phyloP scores from a whole-genome alignment of 1,140 invertebrate species.

The silkworm (Bombyx mori) region ASM3026992v2 NC_085117.1:6726501-6727000 shows the following conservation, averaged over 20 bases:
- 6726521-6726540: neutral
- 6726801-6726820: slow-evolving; percentile 9
- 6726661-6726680: neutral
- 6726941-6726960: slow-evolving; percentile 13
- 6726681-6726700: slow-evolving; percentile 13
- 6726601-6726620: too few species aligned
- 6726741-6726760: slow-evolving; percentile 23
- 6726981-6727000: too few species aligned
- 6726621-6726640: slow-evolving; percentile 7
- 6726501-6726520: too few species aligned
- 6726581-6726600: slow-evolving; percentile 2
- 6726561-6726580: slow-evolving; percentile 3
- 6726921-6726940: too few species aligned
- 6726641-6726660: slow-evolving; percentile 1
- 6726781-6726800: slow-evolving; percentile 16
- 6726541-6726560: slow-evolving; percentile 5
- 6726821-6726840: neutral
- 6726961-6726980: slow-evolving; percentile 19
- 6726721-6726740: slow-evolving; percentile 15
- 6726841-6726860: slow-evolving; percentile 11
- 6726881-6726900: slow-evolving; percentile 13
- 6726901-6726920: too few species aligned
- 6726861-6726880: slow-evolving; percentile 21
- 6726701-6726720: slow-evolving; percentile 1
- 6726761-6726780: slow-evolving; percentile 16